phyloP scores from a whole-genome alignment of 2,888 invertebrate genomes.

The Polydrusus pterygomalis region DNA sequence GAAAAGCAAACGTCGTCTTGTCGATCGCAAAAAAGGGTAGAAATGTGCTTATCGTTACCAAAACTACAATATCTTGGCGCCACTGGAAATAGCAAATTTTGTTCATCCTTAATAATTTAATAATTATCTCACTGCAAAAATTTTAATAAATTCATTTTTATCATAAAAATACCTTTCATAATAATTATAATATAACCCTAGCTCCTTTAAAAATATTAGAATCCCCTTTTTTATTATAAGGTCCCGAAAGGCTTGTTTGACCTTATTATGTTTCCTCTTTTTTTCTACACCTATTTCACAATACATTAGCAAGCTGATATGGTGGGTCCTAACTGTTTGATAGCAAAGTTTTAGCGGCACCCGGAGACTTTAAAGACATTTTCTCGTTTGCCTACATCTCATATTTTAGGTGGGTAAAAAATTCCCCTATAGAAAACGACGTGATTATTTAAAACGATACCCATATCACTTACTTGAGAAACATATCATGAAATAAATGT shows the following conservation, averaged over 20 bases:
- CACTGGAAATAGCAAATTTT: too few species aligned
- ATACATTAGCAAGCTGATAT: slow-evolving; percentile 53
- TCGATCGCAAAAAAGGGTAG: too few species aligned
- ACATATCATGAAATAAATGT: too few species aligned
- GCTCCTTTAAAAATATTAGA: slow-evolving; percentile 1
- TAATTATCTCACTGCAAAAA: too few species aligned
- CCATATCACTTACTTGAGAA: not conserved
- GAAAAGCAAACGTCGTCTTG: too few species aligned
- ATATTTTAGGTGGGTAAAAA: slow-evolving; percentile 19
- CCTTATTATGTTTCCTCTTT: slow-evolving; percentile 26
- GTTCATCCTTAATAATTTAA: too few species aligned
- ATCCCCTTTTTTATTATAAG: not conserved
- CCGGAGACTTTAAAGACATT: slow-evolving; percentile 44
- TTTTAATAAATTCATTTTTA: not conserved
- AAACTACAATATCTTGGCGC: too few species aligned
- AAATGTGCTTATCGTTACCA: too few species aligned
- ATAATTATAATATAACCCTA: not conserved
- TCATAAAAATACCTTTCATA: not conserved
- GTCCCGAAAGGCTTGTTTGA: slow-evolving; percentile 16
- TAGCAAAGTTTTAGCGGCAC: slow-evolving; percentile 45
- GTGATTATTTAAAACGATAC: not conserved
- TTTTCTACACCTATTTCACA: slow-evolving; percentile 43
- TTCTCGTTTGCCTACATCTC: slow-evolving; percentile 42
- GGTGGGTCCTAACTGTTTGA: slow-evolving; percentile 44
- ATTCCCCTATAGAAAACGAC: not conserved